A percentile compares a stretch with the other conserved stretches of the same genome.
Conservation (phyloP, 2,797 vertebrate genomes). For the Notamacropus eugenii region DNA sequence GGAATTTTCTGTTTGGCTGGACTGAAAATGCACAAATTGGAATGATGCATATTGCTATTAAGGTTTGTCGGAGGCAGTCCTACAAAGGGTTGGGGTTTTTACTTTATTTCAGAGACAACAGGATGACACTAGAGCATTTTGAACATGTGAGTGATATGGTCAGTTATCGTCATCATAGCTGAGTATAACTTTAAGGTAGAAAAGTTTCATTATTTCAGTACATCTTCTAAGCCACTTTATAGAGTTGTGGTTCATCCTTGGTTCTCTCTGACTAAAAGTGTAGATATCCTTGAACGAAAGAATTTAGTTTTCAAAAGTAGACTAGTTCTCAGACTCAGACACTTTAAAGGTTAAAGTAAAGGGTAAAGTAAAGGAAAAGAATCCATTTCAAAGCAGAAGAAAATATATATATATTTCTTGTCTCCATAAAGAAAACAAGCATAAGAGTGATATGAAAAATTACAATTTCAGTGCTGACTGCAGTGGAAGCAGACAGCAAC, state of each 20-base stretch:
- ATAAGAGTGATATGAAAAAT: constrained; percentile 76
- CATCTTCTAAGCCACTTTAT: background rate
- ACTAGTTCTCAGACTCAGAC: background rate
- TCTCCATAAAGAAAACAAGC: constrained; percentile 70
- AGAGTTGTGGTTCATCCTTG: no score
- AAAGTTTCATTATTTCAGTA: background rate
- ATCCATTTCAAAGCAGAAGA: constrained; percentile 52
- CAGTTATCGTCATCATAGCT: background rate
- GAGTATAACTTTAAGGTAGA: background rate
- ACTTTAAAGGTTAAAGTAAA: constrained; percentile 39
- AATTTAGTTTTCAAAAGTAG: background rate
- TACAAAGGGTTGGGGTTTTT: background rate
- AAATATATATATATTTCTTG: constrained; percentile 49
- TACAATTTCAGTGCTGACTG: constrained; percentile 68
- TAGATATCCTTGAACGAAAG: background rate
- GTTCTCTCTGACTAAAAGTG: background rate
- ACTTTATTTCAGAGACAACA: background rate
- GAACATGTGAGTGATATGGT: background rate
- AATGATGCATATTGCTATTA: background rate
- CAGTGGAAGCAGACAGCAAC: constrained; percentile 56
- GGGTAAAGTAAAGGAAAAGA: constrained; percentile 56
- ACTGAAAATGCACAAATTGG: background rate
- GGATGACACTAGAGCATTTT: background rate
- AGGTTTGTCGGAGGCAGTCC: background rate
- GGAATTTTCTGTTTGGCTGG: background rate